Evolutionary conservation across 2,113 vertebrate genomes (phyloP).

Genomic region (Oxyruncus cristatus): DNA sequence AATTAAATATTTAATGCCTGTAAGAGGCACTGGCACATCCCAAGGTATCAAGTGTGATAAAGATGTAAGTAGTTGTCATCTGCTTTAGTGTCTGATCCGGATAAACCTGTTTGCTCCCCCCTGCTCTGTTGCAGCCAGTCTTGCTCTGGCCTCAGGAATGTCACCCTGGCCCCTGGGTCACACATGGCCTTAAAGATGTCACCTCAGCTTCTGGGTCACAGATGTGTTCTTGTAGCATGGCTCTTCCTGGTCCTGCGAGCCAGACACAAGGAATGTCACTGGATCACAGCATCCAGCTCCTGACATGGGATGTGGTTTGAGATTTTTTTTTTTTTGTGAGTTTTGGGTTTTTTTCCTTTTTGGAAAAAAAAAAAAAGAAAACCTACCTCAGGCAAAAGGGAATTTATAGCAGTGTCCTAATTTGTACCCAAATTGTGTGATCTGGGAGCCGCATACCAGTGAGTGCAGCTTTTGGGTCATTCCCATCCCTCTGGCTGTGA

Average conservation of each 20-base stretch:
- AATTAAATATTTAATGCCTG: conserved; percentile 37
- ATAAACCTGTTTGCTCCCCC: neutral
- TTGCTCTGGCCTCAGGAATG: neutral
- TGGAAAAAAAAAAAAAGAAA: neutral
- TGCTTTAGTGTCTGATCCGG: neutral
- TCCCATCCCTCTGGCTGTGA: neutral
- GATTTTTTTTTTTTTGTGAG: neutral
- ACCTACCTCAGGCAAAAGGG: neutral
- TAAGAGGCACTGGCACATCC: neutral
- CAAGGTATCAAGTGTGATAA: neutral
- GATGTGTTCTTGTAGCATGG: neutral
- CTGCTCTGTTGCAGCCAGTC: neutral
- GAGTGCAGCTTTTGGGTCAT: neutral
- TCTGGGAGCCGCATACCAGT: neutral
- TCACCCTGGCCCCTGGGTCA: neutral
- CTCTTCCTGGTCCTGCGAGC: neutral
- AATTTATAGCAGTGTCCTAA: neutral
- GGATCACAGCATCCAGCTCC: neutral
- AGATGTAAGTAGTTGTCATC: conserved; percentile 9
- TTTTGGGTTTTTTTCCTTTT: no score
- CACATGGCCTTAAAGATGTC: neutral
- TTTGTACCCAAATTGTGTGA: neutral
- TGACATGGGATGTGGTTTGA: neutral
- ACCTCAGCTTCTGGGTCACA: neutral
- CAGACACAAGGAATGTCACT: neutral